Evolutionary conservation across 2,888 invertebrate species (phyloP).

Genomic region (Cylloceria caligata): DNA sequence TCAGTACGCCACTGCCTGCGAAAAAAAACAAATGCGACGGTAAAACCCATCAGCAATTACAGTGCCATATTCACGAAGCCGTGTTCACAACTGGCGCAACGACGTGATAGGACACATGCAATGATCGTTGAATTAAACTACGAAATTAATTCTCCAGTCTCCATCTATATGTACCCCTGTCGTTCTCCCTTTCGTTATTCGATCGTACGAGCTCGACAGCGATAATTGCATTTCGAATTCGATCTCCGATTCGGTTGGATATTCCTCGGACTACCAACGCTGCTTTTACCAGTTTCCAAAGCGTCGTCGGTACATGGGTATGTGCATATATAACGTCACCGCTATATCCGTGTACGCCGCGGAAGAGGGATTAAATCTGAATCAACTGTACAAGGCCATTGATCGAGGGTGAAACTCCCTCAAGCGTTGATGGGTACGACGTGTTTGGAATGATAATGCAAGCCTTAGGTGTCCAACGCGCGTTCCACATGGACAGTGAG

Average conservation of each 20-base stretch:
- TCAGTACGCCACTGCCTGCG: conserved; percentile 92
- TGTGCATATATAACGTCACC: neutral
- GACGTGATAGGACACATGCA: conserved; percentile 2
- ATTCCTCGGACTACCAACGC: conserved; percentile 11
- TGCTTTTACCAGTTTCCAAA: conserved; percentile 48
- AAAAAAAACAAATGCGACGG: neutral
- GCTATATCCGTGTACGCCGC: conserved; percentile 14
- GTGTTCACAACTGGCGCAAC: neutral
- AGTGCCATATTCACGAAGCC: conserved; percentile 7
- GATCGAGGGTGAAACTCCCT: conserved; percentile 49
- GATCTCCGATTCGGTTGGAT: conserved; percentile 54
- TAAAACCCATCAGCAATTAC: conserved; percentile 27
- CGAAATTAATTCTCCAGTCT: conserved; percentile 49
- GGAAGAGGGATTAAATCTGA: conserved; percentile 64
- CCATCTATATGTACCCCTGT: conserved; percentile 1
- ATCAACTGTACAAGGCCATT: conserved; percentile 66
- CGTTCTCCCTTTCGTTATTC: conserved; percentile 30
- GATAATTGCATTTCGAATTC: conserved; percentile 65
- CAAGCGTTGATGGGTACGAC: conserved; percentile 63
- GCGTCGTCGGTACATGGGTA: conserved; percentile 15
- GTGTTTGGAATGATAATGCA: conserved; percentile 69
- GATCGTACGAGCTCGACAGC: conserved; percentile 30
- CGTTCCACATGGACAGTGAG: neutral
- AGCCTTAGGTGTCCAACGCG: conserved; percentile 22
- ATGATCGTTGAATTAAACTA: conserved; percentile 49